phyloP scores from a whole-genome alignment of 2,797 vertebrate species.

The Lacerta viridis region DNA sequence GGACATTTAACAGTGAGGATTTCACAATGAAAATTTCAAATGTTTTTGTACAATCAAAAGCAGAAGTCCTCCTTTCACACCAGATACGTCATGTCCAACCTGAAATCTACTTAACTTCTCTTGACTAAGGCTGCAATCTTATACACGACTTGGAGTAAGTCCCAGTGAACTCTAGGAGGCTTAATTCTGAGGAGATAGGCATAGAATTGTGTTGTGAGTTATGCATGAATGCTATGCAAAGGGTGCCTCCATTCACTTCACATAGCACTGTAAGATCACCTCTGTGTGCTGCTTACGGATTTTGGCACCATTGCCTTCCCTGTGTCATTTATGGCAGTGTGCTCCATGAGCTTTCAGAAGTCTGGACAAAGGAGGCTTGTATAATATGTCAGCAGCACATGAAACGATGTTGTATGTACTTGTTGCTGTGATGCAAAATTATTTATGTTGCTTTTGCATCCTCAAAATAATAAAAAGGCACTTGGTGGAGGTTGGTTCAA shows the following conservation, averaged over 20 bases:
- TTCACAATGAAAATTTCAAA: constrained; percentile 14
- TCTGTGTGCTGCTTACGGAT: background rate
- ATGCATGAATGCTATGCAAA: background rate
- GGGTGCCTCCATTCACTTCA: rapidly evolving
- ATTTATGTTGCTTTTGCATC: no score
- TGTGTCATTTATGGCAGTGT: background rate
- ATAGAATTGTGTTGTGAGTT: no score
- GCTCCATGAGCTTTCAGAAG: no score
- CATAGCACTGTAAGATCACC: rapidly evolving
- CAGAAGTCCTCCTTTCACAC: background rate
- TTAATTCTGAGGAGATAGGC: no score
- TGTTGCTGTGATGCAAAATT: no score
- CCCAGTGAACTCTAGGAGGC: no score
- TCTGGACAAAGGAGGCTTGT: no score
- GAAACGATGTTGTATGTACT: no score
- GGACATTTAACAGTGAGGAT: rapidly evolving
- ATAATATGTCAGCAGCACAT: no score
- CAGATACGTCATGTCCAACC: background rate
- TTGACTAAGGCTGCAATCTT: no score
- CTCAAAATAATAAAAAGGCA: background rate
- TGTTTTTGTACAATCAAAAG: background rate
- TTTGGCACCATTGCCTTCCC: background rate
- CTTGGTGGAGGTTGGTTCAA: background rate
- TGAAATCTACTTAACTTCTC: background rate
- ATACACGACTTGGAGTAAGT: background rate